Base-by-base conservation (phyloP, 2,113 vertebrate genomes). In the Apteryx mantelli region DNA sequence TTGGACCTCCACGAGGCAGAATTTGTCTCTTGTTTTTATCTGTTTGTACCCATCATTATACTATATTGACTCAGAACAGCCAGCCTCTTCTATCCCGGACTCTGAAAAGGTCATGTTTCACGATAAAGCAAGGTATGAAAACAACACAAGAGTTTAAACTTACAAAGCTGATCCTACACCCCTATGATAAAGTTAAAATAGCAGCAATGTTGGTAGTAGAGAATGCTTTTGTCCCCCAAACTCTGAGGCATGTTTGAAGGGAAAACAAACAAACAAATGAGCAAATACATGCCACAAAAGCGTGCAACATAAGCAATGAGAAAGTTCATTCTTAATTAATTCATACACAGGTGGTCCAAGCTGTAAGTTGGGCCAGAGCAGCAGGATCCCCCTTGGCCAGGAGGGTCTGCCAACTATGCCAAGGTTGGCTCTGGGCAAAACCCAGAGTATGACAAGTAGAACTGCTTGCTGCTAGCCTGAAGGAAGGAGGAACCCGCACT, bases 361-460 rank as follows among this genome's bases (percentile, higher is more conserved):
- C 5, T 0, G 0, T 65, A 65, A 52, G 1, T 0, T 89, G 58
- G 42, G 10, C 10, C 21, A 56, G 20, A 74, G n/a, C n/a, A 87
- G 60, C 66, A 79, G 30, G 11, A 19, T 14, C 3, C 7, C 11
- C 22, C 22, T 44, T 65, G 32, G 38, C 25, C 1, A 1, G 12
- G 10, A 11, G 11, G 71, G 7, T 4, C 25, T 42, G 6, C 18
- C 22, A 44, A 0, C 19, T 58, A 11, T 10, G 16, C 13, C 34
- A 30, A 78, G 18, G 28, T 21, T 92, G 30, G 22, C 36, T 30
- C 79, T 1, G 1, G 38, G 40, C 20, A 71, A 79, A 5, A 60
- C 9, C 7, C 38, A 77, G 7, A 8, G 56, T 56, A 65, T 48
- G 58, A 65, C 11, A 86, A 77, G 9, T 9, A 52, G 16, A 13